Base-by-base conservation (phyloP, 1,140 invertebrate genomes). In the Hermetia illucens region DNA sequence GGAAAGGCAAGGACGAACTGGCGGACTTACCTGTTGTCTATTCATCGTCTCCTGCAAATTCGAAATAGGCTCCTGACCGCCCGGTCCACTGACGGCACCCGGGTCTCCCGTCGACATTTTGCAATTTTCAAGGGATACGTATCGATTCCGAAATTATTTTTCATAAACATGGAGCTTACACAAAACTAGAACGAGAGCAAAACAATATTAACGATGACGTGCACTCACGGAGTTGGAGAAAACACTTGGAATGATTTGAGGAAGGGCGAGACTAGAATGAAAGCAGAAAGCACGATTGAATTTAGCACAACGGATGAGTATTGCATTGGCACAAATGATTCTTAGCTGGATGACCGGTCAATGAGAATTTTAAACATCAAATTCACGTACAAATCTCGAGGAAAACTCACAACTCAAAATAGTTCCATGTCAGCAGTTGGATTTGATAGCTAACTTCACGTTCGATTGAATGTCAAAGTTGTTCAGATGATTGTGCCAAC, bases 351-450 rank as follows among this genome's bases (percentile, higher is more conserved):
- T 34, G 30, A 29, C 24, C 34, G 10, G 17, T n/a, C n/a, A n/a
- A n/a, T n/a, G n/a, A n/a, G n/a, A n/a, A n/a, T n/a, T n/a, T n/a
- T n/a, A n/a, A n/a, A n/a, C n/a, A n/a, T n/a, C n/a, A 20, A 37
- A 30, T 37, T 41, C 37, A 41, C 21, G 25, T 19, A 37, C 40
- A 41, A 41, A 31, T 37, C 19, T n/a, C n/a, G n/a, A n/a, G n/a
- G n/a, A n/a, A 18, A 21, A 41, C 40, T 19, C 36, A 41, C 22
- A 25, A 41, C 34, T 21, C 34, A 37, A 41, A 41, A 36, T 36
- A 37, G 15, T 41, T 41, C 40, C 34, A 41, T 41, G 40, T 41
- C 40, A 41, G 40, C 40, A 41, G 40, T 36, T 36, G n/a, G n/a
- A n/a, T n/a, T n/a, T n/a, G n/a, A n/a, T n/a, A n/a, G n/a, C n/a